phyloP scores from a whole-genome alignment of 2,888 invertebrate genomes.

The Dynastes grantii region DNA sequence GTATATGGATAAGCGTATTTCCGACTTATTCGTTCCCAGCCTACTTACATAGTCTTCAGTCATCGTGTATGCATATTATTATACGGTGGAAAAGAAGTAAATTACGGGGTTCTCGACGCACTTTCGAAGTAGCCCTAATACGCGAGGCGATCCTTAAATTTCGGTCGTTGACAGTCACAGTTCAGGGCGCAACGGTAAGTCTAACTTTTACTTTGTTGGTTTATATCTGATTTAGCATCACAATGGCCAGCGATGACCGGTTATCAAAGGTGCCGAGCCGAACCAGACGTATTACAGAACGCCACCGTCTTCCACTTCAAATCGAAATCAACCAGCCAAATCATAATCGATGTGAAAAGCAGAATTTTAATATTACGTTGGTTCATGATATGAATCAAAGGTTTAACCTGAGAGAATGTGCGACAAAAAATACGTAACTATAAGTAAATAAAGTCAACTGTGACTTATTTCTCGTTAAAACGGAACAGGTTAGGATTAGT shows the following conservation, averaged over 20 bases:
- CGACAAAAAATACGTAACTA: conserved; percentile 22
- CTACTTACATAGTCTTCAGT: conserved; percentile 57
- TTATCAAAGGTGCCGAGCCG: conserved; percentile 60
- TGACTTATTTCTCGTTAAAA: too few species aligned
- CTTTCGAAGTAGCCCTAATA: conserved; percentile 57
- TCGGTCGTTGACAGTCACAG: conserved; percentile 66
- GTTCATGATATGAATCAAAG: conserved; percentile 57
- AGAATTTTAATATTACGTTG: conserved; percentile 64
- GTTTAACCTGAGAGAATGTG: conserved; percentile 29
- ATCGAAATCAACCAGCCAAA: conserved; percentile 62
- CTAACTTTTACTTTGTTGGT: conserved; percentile 52
- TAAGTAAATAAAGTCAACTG: background rate
- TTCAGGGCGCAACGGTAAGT: conserved; percentile 58
- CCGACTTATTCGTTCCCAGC: conserved; percentile 60
- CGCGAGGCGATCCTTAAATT: conserved; percentile 61
- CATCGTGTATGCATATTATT: conserved; percentile 63
- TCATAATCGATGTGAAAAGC: conserved; percentile 66
- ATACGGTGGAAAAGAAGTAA: conserved; percentile 54
- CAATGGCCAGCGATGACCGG: conserved; percentile 60
- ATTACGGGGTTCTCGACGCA: conserved; percentile 59
- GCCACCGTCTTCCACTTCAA: conserved; percentile 57
- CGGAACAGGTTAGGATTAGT: too few species aligned
- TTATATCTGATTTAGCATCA: conserved; percentile 60
- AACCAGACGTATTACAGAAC: conserved; percentile 58
- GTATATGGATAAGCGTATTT: conserved; percentile 55